Evolutionary conservation across 2,113 vertebrate species (phyloP).

Genomic region (Raja brachyura): DNA sequence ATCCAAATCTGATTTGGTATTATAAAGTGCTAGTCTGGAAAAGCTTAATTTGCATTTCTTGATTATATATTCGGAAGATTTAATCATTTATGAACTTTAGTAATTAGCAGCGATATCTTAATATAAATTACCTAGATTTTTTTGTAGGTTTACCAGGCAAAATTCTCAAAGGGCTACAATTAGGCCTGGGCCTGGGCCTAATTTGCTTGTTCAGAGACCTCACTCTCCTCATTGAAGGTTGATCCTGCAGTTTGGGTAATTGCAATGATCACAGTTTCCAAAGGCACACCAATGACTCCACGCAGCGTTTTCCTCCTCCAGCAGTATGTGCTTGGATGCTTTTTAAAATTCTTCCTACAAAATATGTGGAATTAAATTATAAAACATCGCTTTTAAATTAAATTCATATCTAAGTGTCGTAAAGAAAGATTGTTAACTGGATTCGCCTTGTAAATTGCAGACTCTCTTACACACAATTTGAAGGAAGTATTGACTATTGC

Average conservation of each 20-base stretch:
- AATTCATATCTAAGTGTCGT: too few species aligned
- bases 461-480: too few species aligned
- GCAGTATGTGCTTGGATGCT: not conserved
- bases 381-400: not conserved
- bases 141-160: not conserved
- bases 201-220: not conserved
- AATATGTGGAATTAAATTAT: not conserved
- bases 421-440: too few species aligned
- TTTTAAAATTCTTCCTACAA: not conserved
- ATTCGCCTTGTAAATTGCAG: too few species aligned
- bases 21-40: not conserved
- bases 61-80: not conserved
- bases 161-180: not conserved
- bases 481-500: too few species aligned
- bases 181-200: not conserved
- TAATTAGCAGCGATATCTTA: not conserved
- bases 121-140: not conserved
- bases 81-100: not conserved
- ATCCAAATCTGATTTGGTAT: not conserved
- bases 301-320: not conserved
- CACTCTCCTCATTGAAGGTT: not conserved
- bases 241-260: not conserved
- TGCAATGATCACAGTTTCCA: not conserved
- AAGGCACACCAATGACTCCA: not conserved
- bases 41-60: not conserved